These are phyloP conservation scores for Gavialis gangeticus DNA, from an alignment of 2,113 vertebrate genomes.

Conservation along the genomic window DNA sequence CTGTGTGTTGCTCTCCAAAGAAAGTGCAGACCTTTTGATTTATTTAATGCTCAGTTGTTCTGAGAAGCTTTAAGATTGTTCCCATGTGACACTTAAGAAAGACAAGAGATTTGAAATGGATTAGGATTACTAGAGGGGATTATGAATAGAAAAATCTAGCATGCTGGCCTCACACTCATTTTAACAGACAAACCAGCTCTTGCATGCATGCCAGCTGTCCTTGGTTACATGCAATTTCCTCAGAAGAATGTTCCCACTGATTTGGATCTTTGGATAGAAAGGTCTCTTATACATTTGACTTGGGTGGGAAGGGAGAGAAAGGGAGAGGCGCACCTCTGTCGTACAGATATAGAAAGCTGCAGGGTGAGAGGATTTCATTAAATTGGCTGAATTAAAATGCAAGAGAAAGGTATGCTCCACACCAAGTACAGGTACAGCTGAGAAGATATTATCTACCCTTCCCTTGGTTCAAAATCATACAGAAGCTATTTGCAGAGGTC, in stretches of 20 bases:
- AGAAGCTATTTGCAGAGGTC: too few species aligned
- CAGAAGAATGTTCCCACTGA: background rate
- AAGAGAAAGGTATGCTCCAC: too few species aligned
- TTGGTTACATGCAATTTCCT: background rate
- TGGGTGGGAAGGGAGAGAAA: background rate
- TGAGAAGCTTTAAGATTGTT: conserved; percentile 20
- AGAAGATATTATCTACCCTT: too few species aligned
- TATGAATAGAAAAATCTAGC: background rate
- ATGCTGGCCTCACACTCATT: background rate
- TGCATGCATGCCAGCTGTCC: background rate
- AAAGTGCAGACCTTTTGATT: background rate
- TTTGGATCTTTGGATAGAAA: background rate
- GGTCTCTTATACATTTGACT: background rate
- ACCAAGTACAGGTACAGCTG: too few species aligned
- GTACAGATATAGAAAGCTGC: background rate
- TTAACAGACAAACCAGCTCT: background rate
- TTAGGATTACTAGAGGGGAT: conserved; percentile 54
- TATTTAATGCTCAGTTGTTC: conserved; percentile 22
- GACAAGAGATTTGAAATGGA: conserved; percentile 31
- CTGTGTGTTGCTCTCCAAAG: fast-evolving
- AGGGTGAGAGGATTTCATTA: background rate
- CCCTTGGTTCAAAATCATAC: too few species aligned
- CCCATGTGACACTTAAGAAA: conserved; percentile 50
- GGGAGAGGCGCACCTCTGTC: too few species aligned
- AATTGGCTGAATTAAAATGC: background rate